phyloP scores from a whole-genome alignment of 2,113 vertebrate species.

The Trinectes maculatus region DNA sequence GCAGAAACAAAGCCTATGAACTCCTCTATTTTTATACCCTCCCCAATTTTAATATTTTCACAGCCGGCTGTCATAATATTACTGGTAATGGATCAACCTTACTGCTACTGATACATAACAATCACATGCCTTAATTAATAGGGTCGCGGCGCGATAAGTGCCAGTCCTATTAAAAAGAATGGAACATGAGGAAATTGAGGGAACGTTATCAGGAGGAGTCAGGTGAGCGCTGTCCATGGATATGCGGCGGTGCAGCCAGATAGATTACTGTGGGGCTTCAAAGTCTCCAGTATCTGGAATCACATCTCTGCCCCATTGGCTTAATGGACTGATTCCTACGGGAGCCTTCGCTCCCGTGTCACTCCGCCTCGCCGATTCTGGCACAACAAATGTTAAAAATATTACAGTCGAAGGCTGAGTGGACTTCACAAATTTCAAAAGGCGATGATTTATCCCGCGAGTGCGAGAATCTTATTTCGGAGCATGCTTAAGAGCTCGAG shows the following conservation, averaged over 20 bases:
- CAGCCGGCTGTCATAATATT: no score
- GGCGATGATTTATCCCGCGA: constrained; percentile 51
- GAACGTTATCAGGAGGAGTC: constrained; percentile 47
- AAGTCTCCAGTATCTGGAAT: constrained; percentile 50
- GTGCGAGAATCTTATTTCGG: constrained; percentile 49
- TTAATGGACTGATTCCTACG: constrained; percentile 57
- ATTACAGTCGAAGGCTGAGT: constrained; percentile 44
- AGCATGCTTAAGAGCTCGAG: constrained; percentile 46
- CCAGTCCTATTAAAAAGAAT: constrained; percentile 15
- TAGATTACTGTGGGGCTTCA: constrained; percentile 44
- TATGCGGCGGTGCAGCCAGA: constrained; percentile 30
- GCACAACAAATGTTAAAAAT: constrained; percentile 49
- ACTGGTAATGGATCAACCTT: background rate
- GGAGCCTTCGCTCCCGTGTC: constrained; percentile 45
- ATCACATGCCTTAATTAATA: constrained; percentile 3
- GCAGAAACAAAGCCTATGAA: no score
- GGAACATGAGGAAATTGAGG: constrained; percentile 14
- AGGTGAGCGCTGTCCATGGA: constrained; percentile 25
- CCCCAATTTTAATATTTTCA: background rate
- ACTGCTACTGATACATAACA: background rate
- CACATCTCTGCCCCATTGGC: constrained; percentile 48
- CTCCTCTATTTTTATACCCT: background rate
- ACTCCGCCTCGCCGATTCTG: constrained; percentile 42
- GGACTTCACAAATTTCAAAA: constrained; percentile 48
- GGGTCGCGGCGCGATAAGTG: constrained; percentile 1